Evolutionary conservation across 2,113 vertebrate genomes (phyloP).

Genomic region (Falco punctatus): DNA sequence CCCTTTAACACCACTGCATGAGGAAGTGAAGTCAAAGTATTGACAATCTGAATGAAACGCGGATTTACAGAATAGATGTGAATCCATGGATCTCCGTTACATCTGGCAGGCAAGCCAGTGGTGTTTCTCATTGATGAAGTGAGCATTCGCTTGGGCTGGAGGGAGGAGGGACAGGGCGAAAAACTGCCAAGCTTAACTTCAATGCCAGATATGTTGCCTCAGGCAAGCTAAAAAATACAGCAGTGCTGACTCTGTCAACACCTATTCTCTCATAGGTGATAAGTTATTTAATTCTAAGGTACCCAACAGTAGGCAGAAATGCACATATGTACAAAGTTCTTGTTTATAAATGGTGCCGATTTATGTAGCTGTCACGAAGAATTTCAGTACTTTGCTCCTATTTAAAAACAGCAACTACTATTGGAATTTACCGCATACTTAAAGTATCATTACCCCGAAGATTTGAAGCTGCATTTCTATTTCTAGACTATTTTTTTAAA

Average conservation of each 20-base stretch:
- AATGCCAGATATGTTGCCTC: neutral
- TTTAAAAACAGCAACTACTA: conserved; percentile 4
- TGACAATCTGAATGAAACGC: neutral
- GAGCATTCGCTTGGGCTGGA: conserved; percentile 3
- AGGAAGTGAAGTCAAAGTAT: conserved; percentile 20
- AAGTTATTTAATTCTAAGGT: conserved; percentile 15
- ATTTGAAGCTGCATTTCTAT: conserved; percentile 24
- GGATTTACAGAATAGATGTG: conserved; percentile 33
- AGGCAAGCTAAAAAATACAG: conserved; percentile 34
- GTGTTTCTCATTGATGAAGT: conserved; percentile 53
- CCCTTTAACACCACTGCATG: neutral
- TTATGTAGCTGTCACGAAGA: neutral
- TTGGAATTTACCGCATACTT: conserved; percentile 27
- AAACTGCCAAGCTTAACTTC: conserved; percentile 41
- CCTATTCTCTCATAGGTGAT: conserved; percentile 21
- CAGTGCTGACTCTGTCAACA: conserved; percentile 13
- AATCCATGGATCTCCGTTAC: neutral
- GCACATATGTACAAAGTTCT: conserved; percentile 23
- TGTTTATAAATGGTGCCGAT: neutral
- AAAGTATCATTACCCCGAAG: neutral
- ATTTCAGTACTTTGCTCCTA: conserved; percentile 25
- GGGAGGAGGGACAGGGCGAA: conserved; percentile 5
- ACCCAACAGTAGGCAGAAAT: conserved; percentile 7
- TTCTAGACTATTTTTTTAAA: neutral
- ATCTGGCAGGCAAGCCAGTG: neutral